These are phyloP conservation scores for Dunckerocampus dactyliophorus DNA, from an alignment of 2,113 vertebrate species.

Conservation along the genomic window DNA sequence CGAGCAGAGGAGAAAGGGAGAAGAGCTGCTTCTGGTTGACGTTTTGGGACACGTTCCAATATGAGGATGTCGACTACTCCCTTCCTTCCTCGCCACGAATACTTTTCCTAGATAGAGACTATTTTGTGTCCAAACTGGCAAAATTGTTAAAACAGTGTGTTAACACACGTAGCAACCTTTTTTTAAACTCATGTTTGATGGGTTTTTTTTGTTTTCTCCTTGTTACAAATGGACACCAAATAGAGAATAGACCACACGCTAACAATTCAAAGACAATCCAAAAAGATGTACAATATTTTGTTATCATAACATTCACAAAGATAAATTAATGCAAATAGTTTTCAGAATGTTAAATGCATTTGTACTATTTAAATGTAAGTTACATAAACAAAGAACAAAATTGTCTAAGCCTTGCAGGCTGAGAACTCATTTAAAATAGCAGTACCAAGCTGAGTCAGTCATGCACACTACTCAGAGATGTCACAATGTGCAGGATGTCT, in stretches of 20 bases:
- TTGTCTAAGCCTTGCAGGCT: too few species aligned
- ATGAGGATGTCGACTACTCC: slow-evolving; percentile 17
- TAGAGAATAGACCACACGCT: neutral
- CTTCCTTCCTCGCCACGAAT: neutral
- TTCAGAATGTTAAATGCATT: too few species aligned
- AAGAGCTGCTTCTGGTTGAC: neutral
- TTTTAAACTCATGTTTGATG: neutral
- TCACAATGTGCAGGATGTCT: too few species aligned
- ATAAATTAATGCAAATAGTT: too few species aligned
- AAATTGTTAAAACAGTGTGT: neutral
- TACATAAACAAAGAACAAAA: too few species aligned
- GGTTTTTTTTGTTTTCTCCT: neutral
- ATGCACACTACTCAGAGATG: too few species aligned
- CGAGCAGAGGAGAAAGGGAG: neutral
- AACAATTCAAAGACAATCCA: too few species aligned
- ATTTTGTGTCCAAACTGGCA: neutral
- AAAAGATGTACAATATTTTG: too few species aligned
- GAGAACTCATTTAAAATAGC: too few species aligned
- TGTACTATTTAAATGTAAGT: too few species aligned
- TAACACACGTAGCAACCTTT: neutral
- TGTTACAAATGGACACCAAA: neutral
- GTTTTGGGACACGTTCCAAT: slow-evolving; percentile 42
- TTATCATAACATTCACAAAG: too few species aligned
- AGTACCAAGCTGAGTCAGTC: slow-evolving; percentile 1
- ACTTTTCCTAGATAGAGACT: neutral